Conservation (phyloP, 2,113 vertebrate species). For the Ramphastos sulfuratus region DNA sequence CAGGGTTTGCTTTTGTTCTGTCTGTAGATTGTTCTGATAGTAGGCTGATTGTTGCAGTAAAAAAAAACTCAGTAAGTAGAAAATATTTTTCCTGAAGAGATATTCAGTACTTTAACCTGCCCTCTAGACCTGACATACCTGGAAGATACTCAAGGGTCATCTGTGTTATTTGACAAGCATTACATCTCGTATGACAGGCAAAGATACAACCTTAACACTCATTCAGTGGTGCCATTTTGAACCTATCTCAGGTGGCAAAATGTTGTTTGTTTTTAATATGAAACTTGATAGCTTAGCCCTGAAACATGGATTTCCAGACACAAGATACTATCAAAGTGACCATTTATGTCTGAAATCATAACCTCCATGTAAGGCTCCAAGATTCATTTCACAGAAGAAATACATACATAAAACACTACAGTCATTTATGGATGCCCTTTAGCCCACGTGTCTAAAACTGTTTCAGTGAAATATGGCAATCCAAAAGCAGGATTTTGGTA, state of each 20-base stretch:
- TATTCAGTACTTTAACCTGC: conserved; percentile 78
- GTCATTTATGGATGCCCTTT: conserved; percentile 35
- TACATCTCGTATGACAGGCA: conserved; percentile 79
- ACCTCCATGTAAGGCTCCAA: conserved; percentile 63
- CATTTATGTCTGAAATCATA: conserved; percentile 66
- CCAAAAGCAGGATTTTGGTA: neutral
- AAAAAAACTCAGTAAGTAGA: conserved; percentile 76
- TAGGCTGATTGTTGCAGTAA: conserved; percentile 86
- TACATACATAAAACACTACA: neutral
- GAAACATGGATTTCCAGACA: conserved; percentile 75
- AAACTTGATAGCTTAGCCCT: conserved; percentile 81
- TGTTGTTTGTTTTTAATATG: conserved; percentile 79
- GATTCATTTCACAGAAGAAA: conserved; percentile 20
- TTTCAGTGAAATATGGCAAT: neutral
- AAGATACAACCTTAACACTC: conserved; percentile 86
- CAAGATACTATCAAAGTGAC: conserved; percentile 75
- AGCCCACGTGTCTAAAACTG: conserved; percentile 9
- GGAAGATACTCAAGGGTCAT: conserved; percentile 82
- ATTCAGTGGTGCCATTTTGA: conserved; percentile 83
- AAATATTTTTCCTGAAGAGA: conserved; percentile 78
- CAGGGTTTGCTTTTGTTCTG: conserved; percentile 77
- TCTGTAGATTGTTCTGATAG: conserved; percentile 63
- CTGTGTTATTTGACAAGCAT: conserved; percentile 85
- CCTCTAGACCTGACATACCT: conserved; percentile 80
- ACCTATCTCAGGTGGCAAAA: conserved; percentile 81